A percentile compares a stretch with the other conserved stretches of the same genome.
These are phyloP conservation scores for Heterocephalus glaber DNA, from an alignment of 2,113 vertebrate species.

Conservation along the genomic window DNA sequence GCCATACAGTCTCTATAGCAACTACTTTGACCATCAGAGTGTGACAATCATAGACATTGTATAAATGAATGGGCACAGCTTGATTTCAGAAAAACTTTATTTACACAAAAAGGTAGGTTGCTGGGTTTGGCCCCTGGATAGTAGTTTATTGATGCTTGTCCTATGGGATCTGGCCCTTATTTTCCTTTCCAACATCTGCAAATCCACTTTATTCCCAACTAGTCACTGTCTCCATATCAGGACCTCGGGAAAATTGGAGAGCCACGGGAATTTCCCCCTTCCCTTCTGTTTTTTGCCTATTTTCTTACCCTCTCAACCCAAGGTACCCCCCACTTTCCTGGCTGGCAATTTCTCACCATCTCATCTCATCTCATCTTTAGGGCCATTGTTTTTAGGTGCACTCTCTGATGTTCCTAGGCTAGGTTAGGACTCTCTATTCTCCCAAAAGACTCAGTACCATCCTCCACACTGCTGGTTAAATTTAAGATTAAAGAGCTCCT, in stretches of 20 bases:
- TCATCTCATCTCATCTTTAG: background rate
- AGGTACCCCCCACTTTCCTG: background rate
- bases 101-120: background rate
- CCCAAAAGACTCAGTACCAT: background rate
- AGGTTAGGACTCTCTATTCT: background rate
- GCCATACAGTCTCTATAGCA: background rate
- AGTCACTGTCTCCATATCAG: background rate
- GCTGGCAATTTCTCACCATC: background rate
- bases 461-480: background rate
- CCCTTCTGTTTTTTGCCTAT: background rate
- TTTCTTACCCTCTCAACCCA: background rate
- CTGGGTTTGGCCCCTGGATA: background rate
- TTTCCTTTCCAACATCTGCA: background rate
- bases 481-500: conserved; percentile 2
- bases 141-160: background rate
- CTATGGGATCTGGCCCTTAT: background rate
- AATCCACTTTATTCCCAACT: background rate
- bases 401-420: background rate
- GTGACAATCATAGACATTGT: background rate
- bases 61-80: background rate
- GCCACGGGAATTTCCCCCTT: background rate
- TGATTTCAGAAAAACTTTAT: conserved; percentile 33
- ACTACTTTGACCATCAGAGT: background rate
- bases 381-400: background rate
- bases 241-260: background rate